phyloP scores from a whole-genome alignment of 2,113 vertebrate species.

The Micromys minutus region DNA sequence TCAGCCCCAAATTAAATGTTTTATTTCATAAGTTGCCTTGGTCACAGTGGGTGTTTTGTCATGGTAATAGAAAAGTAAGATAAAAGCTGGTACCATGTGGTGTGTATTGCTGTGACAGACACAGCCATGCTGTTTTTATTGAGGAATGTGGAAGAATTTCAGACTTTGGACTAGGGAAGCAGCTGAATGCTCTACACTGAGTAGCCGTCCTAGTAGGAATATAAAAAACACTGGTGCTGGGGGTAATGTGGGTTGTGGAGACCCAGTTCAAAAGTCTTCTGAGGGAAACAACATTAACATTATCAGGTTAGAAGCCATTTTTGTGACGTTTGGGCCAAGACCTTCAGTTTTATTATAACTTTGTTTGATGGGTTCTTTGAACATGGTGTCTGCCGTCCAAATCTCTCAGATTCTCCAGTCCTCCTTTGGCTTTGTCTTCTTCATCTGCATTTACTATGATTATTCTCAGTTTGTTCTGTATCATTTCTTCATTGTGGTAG shows the following conservation, averaged over 20 bases:
- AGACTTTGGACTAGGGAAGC: not conserved
- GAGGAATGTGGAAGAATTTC: not conserved
- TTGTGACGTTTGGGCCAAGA: not conserved
- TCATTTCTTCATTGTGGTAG: not conserved
- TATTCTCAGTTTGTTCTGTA: not conserved
- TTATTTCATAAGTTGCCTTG: not conserved
- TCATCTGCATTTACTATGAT: not conserved
- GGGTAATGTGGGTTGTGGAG: no score
- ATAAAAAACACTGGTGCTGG: not conserved
- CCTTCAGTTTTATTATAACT: no score
- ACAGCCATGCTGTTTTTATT: not conserved
- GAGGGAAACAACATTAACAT: not conserved
- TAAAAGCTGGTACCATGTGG: no score
- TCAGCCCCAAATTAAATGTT: not conserved
- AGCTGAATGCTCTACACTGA: not conserved
- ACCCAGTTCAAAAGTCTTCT: not conserved
- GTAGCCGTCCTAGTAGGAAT: not conserved
- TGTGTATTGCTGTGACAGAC: not conserved
- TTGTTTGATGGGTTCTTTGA: not conserved
- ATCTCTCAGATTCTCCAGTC: not conserved
- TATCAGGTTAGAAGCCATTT: no score
- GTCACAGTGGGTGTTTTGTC: not conserved
- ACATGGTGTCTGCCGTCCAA: not conserved
- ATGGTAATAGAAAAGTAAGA: not conserved
- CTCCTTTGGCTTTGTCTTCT: not conserved